These are phyloP conservation scores for Toxotes jaculatrix DNA, from an alignment of 2,113 vertebrate species.

Conservation along the genomic window DNA sequence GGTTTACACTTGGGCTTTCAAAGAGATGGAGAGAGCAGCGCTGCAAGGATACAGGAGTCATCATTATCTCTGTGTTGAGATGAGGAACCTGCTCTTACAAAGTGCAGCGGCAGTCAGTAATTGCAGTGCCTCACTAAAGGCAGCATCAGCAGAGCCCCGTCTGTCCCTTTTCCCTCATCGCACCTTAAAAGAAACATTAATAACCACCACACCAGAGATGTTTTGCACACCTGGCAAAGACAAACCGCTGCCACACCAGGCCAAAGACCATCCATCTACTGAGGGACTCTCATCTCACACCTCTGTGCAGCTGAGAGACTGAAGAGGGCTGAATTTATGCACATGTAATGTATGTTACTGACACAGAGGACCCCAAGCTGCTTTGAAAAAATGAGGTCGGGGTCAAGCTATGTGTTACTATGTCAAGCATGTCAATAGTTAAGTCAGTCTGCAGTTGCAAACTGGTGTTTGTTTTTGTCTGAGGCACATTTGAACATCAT, in stretches of 20 bases:
- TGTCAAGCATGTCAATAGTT: neutral
- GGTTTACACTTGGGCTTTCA: slow-evolving; percentile 41
- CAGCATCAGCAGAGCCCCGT: slow-evolving; percentile 67
- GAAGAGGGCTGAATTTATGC: neutral
- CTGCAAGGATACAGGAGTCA: slow-evolving; percentile 53
- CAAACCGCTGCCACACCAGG: slow-evolving; percentile 57
- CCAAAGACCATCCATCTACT: slow-evolving; percentile 72
- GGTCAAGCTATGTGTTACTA: neutral
- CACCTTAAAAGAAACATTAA: slow-evolving; percentile 69
- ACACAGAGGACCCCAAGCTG: neutral
- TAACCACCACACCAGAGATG: slow-evolving; percentile 56
- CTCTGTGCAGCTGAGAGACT: slow-evolving; percentile 4
- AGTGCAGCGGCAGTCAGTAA: slow-evolving; percentile 69
- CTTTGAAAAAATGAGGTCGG: neutral
- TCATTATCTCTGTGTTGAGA: slow-evolving; percentile 68
- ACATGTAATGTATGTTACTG: neutral
- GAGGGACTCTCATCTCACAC: slow-evolving; percentile 11
- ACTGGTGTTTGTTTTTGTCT: neutral
- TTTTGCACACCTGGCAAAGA: slow-evolving; percentile 53
- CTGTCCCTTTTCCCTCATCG: slow-evolving; percentile 21
- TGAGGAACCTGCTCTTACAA: slow-evolving; percentile 53
- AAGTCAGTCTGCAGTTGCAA: neutral
- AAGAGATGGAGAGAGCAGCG: slow-evolving; percentile 52
- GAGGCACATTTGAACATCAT: neutral
- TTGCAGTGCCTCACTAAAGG: slow-evolving; percentile 39